Base-by-base conservation (phyloP, 2,888 invertebrate genomes). In the Dolomedes plantarius region DNA sequence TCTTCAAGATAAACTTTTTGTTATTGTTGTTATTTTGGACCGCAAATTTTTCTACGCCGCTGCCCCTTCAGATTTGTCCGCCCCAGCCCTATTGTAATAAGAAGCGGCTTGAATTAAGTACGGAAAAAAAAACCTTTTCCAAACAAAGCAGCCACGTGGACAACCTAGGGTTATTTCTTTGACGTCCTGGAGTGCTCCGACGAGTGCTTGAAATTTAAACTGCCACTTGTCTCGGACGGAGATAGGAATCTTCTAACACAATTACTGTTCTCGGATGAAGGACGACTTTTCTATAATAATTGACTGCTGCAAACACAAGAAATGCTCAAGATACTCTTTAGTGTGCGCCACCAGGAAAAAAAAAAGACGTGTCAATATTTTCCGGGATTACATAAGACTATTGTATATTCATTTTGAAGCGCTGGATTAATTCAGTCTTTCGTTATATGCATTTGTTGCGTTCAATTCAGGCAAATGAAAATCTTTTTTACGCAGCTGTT, bases 191-290 rank as follows among this genome's bases (percentile, higher is more conserved):
- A 83, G 82, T 67, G 62, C 65, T 27, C 65, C 16, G 76, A 36
- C 50, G 67, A 77, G 77, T 85, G 67, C 83, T 85, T 85, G 77
- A 85, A 85, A 85, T 77, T 85, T 85, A 85, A 85, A 85, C 83
- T 77, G 73, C 83, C 77, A 78, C 83, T 85, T 85, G 83, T 77
- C 39, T 29, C 23, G 39, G 56, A 72, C 73, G 72, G 36, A 85
- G 77, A 85, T 85, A 77, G 83, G 68, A 85, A 76, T 73, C 83
- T 85, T 72, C 72, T 73, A 85, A 85, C 73, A 85, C 83, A 85
- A 85, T 85, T 85, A 85, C 83, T 73, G 77, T 56, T 72, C 36
- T 72, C 72, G 39, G 72, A 39, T 85, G 73, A 78, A 72, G 76
- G 82, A 64, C 76, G 71, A 71, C 46, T 74, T 75, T 76, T 72